Conservation (phyloP, 2,888 invertebrate species). For the Synanthedon formicaeformis region DNA sequence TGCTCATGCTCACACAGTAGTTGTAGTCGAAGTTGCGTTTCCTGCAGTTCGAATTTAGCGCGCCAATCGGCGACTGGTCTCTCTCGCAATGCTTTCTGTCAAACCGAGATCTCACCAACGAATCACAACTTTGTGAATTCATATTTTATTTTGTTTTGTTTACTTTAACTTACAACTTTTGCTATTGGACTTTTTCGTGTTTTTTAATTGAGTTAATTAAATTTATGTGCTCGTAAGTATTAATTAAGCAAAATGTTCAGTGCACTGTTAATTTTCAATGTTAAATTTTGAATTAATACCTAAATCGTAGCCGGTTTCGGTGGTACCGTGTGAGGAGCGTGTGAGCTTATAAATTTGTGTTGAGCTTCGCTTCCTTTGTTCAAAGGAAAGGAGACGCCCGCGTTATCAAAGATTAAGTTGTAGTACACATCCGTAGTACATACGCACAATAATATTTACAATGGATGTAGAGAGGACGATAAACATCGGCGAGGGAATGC, state of each 20-base stretch:
- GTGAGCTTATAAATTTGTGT: slow-evolving; percentile 37
- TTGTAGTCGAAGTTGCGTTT: not conserved
- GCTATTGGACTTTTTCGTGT: slow-evolving; percentile 6
- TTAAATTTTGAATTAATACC: no score
- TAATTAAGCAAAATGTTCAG: no score
- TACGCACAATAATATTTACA: slow-evolving; percentile 25
- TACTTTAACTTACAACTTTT: slow-evolving; percentile 10
- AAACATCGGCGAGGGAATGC: slow-evolving; percentile 50
- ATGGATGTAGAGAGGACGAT: slow-evolving; percentile 58
- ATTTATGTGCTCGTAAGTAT: not conserved
- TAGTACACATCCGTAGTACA: slow-evolving; percentile 29
- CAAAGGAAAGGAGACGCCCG: slow-evolving; percentile 48
- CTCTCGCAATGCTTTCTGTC: slow-evolving; percentile 6
- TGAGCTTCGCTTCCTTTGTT: slow-evolving; percentile 59
- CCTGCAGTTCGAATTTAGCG: slow-evolving; percentile 60
- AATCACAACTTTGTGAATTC: slow-evolving; percentile 11
- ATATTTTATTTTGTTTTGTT: slow-evolving; percentile 19
- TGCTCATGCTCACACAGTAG: slow-evolving; percentile 3
- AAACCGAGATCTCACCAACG: slow-evolving; percentile 32
- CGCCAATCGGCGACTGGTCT: slow-evolving; percentile 28
- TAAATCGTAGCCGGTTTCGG: slow-evolving; percentile 5
- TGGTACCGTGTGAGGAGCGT: slow-evolving; percentile 35
- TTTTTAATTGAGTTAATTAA: slow-evolving; percentile 1
- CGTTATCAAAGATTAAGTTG: slow-evolving; percentile 31
- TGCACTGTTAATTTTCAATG: no score